A percentile compares a stretch with the other conserved stretches of the same genome.
Conservation (phyloP, 2,888 invertebrate genomes). For the Chromoteleia sp. region DNA sequence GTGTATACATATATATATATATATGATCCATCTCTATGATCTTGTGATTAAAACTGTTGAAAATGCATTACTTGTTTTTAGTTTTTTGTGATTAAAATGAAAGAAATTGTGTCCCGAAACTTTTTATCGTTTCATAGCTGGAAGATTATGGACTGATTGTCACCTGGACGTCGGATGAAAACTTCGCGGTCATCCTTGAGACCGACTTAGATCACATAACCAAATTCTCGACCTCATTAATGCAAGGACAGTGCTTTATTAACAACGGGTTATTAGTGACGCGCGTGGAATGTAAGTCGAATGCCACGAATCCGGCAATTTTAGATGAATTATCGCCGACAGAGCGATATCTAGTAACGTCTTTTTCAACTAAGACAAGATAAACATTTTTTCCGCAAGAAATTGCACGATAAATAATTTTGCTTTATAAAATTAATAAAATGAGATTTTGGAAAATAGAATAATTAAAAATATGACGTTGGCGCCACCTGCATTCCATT, state of each 20-base stretch:
- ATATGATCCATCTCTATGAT: too few species aligned
- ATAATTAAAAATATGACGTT: too few species aligned
- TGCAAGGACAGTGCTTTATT: slow-evolving; percentile 90
- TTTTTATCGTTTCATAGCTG: slow-evolving; percentile 86
- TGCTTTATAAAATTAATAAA: background rate
- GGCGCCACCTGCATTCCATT: slow-evolving; percentile 27
- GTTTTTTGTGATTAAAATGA: background rate
- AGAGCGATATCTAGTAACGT: slow-evolving; percentile 1
- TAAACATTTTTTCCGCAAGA: too few species aligned
- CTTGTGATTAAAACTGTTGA: background rate
- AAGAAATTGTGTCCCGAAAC: background rate
- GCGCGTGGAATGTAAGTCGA: slow-evolving; percentile 91
- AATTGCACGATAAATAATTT: too few species aligned
- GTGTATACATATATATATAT: too few species aligned
- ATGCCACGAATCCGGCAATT: background rate
- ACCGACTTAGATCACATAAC: slow-evolving; percentile 92
- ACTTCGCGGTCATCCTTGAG: slow-evolving; percentile 90
- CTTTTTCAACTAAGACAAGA: too few species aligned
- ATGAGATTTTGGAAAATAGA: too few species aligned
- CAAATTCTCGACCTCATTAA: slow-evolving; percentile 89
- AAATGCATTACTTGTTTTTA: background rate
- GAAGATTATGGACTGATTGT: slow-evolving; percentile 92
- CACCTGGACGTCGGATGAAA: slow-evolving; percentile 92
- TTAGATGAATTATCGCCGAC: background rate
- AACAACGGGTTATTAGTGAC: slow-evolving; percentile 91